Conservation (phyloP, 2,797 vertebrate genomes). For the Siniperca undulata region DNA sequence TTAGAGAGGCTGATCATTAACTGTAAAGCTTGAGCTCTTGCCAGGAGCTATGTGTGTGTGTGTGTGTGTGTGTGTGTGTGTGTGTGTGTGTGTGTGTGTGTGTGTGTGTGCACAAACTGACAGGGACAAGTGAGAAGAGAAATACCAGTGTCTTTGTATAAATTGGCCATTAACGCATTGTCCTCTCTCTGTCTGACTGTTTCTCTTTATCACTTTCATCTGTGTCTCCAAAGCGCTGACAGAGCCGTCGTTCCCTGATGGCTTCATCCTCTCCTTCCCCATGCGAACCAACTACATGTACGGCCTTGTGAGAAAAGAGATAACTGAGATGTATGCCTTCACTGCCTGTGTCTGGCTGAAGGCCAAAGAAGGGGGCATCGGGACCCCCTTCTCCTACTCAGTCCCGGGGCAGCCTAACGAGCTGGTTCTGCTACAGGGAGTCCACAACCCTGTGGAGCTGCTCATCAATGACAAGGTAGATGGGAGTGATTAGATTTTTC, state of each 20-base stretch:
- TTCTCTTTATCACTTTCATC: constrained; percentile 17
- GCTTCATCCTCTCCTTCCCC: constrained; percentile 93
- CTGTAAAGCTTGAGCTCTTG: constrained; percentile 14
- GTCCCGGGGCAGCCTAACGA: constrained; percentile 94
- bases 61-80: background rate
- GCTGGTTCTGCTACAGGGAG: constrained; percentile 94
- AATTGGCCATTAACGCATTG: constrained; percentile 9
- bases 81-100: background rate
- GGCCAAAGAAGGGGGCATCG: constrained; percentile 89
- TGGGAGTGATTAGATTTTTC: background rate
- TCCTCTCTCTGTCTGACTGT: background rate
- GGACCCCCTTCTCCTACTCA: constrained; percentile 97
- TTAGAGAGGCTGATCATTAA: constrained; percentile 49
- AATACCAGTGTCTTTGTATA: constrained; percentile 9
- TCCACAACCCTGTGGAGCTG: constrained; percentile 94
- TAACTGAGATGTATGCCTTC: constrained; percentile 96
- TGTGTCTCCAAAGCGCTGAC: constrained; percentile 74
- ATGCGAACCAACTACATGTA: constrained; percentile 98
- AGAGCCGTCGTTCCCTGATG: constrained; percentile 85
- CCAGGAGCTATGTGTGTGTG: background rate
- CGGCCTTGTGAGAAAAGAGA: constrained; percentile 90
- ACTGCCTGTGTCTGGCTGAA: constrained; percentile 95
- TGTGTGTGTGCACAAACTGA: background rate
- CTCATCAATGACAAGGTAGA: constrained; percentile 97
- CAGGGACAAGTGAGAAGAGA: constrained; percentile 17